phyloP scores from a whole-genome alignment of 2,797 vertebrate species.

The Triplophysa bombifrons region DNA sequence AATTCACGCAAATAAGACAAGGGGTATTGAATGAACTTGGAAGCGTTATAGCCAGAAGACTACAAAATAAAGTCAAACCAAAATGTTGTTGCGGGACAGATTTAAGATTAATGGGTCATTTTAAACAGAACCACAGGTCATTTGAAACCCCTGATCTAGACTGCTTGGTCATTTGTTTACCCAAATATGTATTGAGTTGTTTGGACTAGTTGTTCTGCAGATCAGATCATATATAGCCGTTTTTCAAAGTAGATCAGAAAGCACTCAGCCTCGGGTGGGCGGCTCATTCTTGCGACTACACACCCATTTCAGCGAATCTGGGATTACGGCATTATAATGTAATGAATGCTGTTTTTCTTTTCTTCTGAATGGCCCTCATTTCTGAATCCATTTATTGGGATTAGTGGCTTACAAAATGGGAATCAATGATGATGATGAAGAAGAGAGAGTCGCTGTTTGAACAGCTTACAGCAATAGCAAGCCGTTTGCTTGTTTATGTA shows the following conservation, averaged over 20 bases:
- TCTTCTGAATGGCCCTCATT: conserved; percentile 77
- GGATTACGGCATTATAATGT: conserved; percentile 74
- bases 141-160: not conserved
- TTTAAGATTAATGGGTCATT: no score
- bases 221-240: not conserved
- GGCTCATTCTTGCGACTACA: conserved; percentile 68
- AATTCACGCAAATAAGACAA: conserved; percentile 1
- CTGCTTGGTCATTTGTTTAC: not conserved
- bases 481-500: conserved; percentile 65
- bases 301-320: conserved; percentile 68
- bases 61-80: not conserved
- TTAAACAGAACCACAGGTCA: no score
- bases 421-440: conserved; percentile 79
- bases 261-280: conserved; percentile 7
- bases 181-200: not conserved
- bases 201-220: not conserved
- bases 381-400: conserved; percentile 81
- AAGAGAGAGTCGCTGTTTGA: conserved; percentile 62
- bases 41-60: not conserved
- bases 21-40: conserved; percentile 51
- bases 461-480: conserved; percentile 67
- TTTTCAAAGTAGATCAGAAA: conserved; percentile 29
- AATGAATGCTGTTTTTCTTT: conserved; percentile 49
- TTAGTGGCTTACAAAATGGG: conserved; percentile 82
- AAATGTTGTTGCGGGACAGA: not conserved